A percentile compares a stretch with the other conserved stretches of the same genome.
phyloP scores from a whole-genome alignment of 2,113 vertebrate genomes.

The Ailuropoda melanoleuca region DNA sequence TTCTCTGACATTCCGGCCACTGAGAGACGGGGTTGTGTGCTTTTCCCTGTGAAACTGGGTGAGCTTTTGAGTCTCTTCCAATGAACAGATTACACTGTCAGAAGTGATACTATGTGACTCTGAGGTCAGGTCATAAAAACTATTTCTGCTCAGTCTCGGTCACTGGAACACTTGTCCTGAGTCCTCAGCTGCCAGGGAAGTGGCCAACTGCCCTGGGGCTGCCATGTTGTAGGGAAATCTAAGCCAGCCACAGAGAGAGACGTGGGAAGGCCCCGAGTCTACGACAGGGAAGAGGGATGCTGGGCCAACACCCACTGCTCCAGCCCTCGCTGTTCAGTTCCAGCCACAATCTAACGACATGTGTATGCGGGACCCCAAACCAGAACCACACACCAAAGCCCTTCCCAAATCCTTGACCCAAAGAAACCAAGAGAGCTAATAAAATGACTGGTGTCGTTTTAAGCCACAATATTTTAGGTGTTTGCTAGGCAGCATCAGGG shows the following conservation, averaged over 20 bases:
- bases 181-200: background rate
- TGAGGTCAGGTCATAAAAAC: background rate
- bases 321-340: background rate
- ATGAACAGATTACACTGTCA: background rate
- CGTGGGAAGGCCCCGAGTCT: background rate
- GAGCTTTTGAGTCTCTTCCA: background rate
- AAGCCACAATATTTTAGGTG: background rate
- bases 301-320: background rate
- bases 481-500: background rate
- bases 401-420: background rate
- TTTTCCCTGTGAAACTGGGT: background rate
- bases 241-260: background rate
- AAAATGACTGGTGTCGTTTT: background rate
- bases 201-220: background rate
- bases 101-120: background rate
- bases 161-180: background rate
- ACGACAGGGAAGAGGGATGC: fast-evolving
- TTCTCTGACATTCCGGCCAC: background rate
- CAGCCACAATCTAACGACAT: background rate
- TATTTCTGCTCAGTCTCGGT: background rate
- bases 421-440: background rate
- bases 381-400: background rate
- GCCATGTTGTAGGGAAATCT: background rate
- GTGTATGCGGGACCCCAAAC: fast-evolving
- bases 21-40: background rate